Percentiles rank a stretch among this genome's conserved stretches.
phyloP scores from a whole-genome alignment of 2,113 vertebrate genomes.

The Oxygymnocypris stewartii region DNA sequence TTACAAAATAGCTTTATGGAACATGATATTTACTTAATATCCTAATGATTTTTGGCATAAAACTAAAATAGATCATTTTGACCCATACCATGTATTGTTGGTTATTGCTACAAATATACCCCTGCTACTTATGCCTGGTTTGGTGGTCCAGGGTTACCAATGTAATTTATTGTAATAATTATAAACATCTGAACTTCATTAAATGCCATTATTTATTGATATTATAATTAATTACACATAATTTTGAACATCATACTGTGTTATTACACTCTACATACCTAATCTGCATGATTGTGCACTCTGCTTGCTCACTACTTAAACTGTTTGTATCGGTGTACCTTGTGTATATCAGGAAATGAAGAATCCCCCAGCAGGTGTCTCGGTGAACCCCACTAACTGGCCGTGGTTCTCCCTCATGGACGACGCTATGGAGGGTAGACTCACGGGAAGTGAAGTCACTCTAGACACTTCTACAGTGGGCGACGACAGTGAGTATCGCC shows the following conservation, averaged over 20 bases:
- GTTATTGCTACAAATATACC: no score
- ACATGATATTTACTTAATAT: no score
- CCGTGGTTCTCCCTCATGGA: constrained; percentile 69
- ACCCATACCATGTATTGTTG: no score
- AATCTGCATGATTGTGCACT: not conserved
- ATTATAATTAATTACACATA: not conserved
- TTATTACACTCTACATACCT: not conserved
- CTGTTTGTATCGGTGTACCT: not conserved
- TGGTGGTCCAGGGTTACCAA: no score
- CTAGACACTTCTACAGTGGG: constrained; percentile 52
- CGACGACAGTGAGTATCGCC: constrained; percentile 58
- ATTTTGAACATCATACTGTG: not conserved
- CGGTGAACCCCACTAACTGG: constrained; percentile 64
- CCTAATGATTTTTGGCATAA: no score
- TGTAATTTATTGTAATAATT: not conserved
- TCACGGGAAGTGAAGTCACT: constrained; percentile 61
- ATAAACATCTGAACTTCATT: not conserved
- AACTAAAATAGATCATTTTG: no score
- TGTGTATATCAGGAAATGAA: constrained; percentile 65
- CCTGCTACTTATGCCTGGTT: no score
- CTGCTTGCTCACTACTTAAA: not conserved
- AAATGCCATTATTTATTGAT: not conserved
- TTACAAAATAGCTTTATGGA: no score
- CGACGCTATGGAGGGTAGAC: constrained; percentile 67
- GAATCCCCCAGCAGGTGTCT: constrained; percentile 63